Percentiles rank a stretch among this genome's conserved stretches.
Conservation (phyloP, 2,113 vertebrate species). For the Leucoraja erinaceus region DNA sequence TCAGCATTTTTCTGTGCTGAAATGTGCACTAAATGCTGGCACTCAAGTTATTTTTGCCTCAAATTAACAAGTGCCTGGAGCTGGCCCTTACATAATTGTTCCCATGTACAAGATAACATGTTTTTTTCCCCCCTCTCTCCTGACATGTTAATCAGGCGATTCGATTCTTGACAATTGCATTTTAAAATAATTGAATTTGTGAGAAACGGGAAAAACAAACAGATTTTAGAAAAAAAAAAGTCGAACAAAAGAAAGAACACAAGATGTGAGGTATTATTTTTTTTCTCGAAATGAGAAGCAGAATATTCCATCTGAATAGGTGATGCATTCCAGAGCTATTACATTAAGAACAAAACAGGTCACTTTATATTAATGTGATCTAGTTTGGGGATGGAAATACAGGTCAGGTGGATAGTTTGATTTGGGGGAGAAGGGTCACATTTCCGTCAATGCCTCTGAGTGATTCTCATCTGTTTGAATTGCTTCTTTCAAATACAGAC, state of each 20-base stretch:
- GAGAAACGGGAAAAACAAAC: neutral
- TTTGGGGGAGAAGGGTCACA: neutral
- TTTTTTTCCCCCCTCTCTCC: neutral
- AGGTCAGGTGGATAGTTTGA: neutral
- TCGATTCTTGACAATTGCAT: constrained; percentile 52
- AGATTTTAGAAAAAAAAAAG: neutral
- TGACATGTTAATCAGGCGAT: constrained; percentile 42
- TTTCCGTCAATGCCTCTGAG: neutral
- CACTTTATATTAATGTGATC: neutral
- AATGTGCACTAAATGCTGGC: constrained; percentile 50
- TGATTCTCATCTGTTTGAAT: neutral
- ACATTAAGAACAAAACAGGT: neutral
- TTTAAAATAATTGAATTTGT: neutral
- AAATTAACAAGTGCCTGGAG: constrained; percentile 52
- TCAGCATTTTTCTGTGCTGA: constrained; percentile 61
- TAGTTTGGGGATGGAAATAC: neutral
- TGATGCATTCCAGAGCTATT: neutral
- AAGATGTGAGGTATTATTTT: neutral
- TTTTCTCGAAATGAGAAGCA: neutral
- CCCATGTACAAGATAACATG: constrained; percentile 41
- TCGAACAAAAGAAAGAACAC: neutral
- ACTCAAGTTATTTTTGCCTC: constrained; percentile 51
- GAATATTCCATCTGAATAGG: neutral
- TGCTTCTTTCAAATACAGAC: neutral
- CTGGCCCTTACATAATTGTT: constrained; percentile 40